Conservation (phyloP, 2,113 vertebrate genomes). For the Percina caprodes region DNA sequence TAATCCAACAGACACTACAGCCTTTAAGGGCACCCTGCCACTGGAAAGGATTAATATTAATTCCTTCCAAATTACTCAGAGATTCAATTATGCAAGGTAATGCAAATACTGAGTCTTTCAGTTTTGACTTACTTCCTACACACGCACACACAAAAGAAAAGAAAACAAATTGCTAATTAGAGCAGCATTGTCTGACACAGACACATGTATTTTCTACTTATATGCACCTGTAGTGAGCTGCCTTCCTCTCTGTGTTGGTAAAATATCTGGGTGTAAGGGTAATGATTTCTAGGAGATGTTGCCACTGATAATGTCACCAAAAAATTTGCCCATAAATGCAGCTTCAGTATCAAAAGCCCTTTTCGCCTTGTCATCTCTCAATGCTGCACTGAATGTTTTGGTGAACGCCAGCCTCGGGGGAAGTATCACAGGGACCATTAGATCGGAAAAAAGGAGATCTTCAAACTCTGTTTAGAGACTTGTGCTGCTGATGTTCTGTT, state of each 20-base stretch:
- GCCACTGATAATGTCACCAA: conserved; percentile 38
- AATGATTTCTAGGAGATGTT: conserved; percentile 39
- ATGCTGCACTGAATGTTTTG: conserved; percentile 34
- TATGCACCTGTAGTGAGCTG: conserved; percentile 1
- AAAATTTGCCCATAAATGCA: conserved; percentile 27
- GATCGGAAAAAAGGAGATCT: conserved; percentile 55
- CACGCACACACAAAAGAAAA: not conserved
- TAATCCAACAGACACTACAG: conserved; percentile 32
- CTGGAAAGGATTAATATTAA: conserved; percentile 72
- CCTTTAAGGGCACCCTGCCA: conserved; percentile 45
- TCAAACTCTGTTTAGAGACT: conserved; percentile 54
- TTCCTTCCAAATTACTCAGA: conserved; percentile 63
- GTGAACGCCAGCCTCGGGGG: conserved; percentile 44
- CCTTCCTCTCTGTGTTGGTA: not conserved
- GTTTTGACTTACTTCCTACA: conserved; percentile 51
- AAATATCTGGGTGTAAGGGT: conserved; percentile 7
- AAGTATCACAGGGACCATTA: conserved; percentile 69
- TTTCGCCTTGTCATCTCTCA: conserved; percentile 31
- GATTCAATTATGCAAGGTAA: conserved; percentile 76
- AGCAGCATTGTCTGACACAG: conserved; percentile 35
- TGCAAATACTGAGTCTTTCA: conserved; percentile 64
- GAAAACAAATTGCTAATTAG: not conserved
- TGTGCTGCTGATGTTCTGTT: conserved; percentile 56
- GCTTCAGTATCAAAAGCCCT: conserved; percentile 29
- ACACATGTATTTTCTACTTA: conserved; percentile 16